Base-by-base conservation (phyloP, 2,113 vertebrate genomes). In the Tachycineta bicolor region DNA sequence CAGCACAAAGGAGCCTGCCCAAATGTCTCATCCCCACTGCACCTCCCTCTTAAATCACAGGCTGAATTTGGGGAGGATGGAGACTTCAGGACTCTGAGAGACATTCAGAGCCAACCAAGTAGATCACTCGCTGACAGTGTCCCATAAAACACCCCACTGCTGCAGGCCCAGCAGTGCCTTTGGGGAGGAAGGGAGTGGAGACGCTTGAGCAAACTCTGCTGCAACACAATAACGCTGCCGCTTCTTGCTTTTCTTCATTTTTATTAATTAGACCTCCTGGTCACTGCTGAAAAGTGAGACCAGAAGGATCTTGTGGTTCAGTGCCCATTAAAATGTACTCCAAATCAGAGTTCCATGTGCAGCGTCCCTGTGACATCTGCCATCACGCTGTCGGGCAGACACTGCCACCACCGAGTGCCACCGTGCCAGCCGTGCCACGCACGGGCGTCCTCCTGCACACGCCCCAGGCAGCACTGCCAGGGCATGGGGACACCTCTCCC, bases 301-400 rank as follows among this genome's bases (percentile, higher is more conserved):
- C 78, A 87, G 82, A 69, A 76, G 63, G 53, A 90, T 34, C 33
- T 14, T n/a, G 33, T 58, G 37, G 60, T 28, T 91, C 41, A 58
- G 50, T 9, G 7, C 10, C 69, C 33, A 11, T 12, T 65, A 60
- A 87, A 89, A 80, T 9, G 65, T 0, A 11, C 44, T 16, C 18
- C 2, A 37, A 79, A 76, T 39, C 23, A 73, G 56, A 9, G 47
- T 67, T 62, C 26, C 15, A 59, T 20, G 31, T 64, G 64, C 41
- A 23, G 3, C 1, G 16, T 26, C 28, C 44, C 34, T 1, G 3
- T 20, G 58, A 18, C 34, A 20, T 14, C 13, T 49, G 52, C 37
- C 47, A 11, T 5, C n/a, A 19, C 0, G 46, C 60, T 44, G 52
- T 11, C 3, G 1, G 3, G 2, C 24, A 11, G 28, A 9, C 0